Evolutionary conservation across 2,888 invertebrate genomes (phyloP).

Genomic region (Prosopocoilus inquinatus): DNA sequence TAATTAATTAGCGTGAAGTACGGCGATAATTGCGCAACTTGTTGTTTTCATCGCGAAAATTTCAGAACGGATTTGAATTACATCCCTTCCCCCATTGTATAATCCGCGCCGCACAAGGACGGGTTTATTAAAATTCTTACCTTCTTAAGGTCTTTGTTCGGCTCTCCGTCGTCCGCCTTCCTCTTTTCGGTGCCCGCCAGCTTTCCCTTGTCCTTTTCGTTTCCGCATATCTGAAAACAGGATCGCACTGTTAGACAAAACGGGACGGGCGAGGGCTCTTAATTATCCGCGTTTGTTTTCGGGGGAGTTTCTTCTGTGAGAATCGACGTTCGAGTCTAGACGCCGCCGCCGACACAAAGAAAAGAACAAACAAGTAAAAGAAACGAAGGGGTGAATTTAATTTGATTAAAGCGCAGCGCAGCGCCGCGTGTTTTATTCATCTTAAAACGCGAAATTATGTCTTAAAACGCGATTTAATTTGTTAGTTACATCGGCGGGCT

Average conservation of each 20-base stretch:
- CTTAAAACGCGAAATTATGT: no score
- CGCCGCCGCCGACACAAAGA: no score
- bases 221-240: slow-evolving; percentile 53
- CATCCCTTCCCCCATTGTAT: background rate
- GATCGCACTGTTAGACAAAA: slow-evolving; percentile 16
- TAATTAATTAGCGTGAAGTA: background rate
- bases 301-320: no score
- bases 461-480: no score
- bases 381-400: no score
- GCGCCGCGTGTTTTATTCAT: no score
- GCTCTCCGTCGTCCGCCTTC: slow-evolving; percentile 79
- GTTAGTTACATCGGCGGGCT: no score
- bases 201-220: slow-evolving; percentile 66
- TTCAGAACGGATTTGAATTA: background rate
- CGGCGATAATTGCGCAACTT: background rate
- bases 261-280: background rate
- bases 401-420: no score
- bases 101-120: background rate
- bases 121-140: slow-evolving; percentile 50
- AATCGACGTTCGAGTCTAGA: no score
- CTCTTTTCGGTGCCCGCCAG: slow-evolving; percentile 72
- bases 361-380: no score
- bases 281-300: slow-evolving; percentile 10
- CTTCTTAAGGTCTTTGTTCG: slow-evolving; percentile 84
- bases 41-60: no score